A percentile compares a stretch with the other conserved stretches of the same genome.
Evolutionary conservation across 2,113 vertebrate species (phyloP).

Genomic region (Pardalotus punctatus): DNA sequence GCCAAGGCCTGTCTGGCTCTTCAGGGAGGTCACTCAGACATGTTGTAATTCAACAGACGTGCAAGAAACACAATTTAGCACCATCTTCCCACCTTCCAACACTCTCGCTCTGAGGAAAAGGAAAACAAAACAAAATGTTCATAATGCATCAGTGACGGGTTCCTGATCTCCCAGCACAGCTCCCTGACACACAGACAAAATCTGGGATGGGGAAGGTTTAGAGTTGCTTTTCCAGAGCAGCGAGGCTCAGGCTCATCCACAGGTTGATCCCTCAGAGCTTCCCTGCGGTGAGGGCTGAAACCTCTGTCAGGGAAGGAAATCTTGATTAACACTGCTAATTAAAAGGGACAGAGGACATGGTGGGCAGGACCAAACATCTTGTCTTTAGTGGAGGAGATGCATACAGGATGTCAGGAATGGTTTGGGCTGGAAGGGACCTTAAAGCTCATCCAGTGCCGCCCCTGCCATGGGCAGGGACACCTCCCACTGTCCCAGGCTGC

Average conservation of each 20-base stretch:
- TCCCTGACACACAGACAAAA: not conserved
- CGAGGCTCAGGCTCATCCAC: fast-evolving
- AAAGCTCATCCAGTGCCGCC: fast-evolving
- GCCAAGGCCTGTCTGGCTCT: conserved; percentile 33
- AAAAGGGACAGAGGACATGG: not conserved
- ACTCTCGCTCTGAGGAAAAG: not conserved
- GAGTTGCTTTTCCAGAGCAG: not conserved
- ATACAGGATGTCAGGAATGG: not conserved
- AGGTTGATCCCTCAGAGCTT: not conserved
- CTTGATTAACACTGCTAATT: not conserved
- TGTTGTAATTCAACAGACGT: conserved; percentile 23
- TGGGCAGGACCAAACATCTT: not conserved
- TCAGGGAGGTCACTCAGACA: conserved; percentile 4
- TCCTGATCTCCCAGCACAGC: not conserved
- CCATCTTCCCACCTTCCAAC: not conserved
- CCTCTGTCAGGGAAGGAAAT: not conserved
- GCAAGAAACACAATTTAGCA: conserved; percentile 29
- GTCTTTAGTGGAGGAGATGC: not conserved
- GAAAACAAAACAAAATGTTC: not conserved
- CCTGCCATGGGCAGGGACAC: not conserved
- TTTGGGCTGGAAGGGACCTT: not conserved
- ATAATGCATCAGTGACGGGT: not conserved
- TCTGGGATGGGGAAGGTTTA: not conserved
- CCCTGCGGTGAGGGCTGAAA: not conserved
- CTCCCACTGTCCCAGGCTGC: fast-evolving